Percentiles rank a stretch among this genome's conserved stretches.
Conservation (phyloP, 2,797 vertebrate species). For the Parauchenoglanis ngamensis region DNA sequence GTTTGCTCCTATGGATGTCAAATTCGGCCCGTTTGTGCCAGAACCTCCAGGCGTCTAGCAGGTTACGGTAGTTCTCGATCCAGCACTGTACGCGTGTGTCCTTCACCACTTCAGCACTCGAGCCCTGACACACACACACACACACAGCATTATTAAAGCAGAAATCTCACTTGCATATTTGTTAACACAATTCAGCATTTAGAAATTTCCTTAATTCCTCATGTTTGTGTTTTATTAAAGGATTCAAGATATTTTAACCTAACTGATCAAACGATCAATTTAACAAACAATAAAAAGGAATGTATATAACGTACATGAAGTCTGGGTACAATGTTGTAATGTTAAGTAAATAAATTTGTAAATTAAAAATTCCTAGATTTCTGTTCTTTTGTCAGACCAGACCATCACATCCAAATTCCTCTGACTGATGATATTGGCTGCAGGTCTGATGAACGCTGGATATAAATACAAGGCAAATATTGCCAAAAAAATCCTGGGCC, state of each 20-base stretch:
- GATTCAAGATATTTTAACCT: not conserved
- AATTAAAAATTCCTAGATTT: too few relatives aligned
- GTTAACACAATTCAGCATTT: not conserved
- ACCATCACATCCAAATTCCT: not conserved
- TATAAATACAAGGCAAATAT: not conserved
- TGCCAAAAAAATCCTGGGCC: too few relatives aligned
- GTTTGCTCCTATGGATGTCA: slow-evolving; percentile 95
- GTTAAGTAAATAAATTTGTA: too few relatives aligned
- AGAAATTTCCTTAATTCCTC: too few relatives aligned
- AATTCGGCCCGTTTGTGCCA: slow-evolving; percentile 99
- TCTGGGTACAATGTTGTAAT: too few relatives aligned
- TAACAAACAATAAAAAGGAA: too few relatives aligned
- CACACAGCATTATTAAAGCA: not conserved
- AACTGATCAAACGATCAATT: too few relatives aligned
- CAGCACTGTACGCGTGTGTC: slow-evolving; percentile 96
- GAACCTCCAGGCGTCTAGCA: slow-evolving; percentile 97
- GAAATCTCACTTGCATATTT: not conserved
- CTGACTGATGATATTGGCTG: not conserved
- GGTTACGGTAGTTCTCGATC: slow-evolving; percentile 98
- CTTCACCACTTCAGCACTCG: slow-evolving; percentile 89
- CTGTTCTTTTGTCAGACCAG: not conserved
- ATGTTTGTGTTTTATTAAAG: not conserved
- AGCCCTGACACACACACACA: slow-evolving; percentile 77
- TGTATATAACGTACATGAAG: too few relatives aligned
- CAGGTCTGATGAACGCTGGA: not conserved